A percentile compares a stretch with the other conserved stretches of the same genome.
Conservation (phyloP, 2,113 vertebrate genomes). For the Morone saxatilis region DNA sequence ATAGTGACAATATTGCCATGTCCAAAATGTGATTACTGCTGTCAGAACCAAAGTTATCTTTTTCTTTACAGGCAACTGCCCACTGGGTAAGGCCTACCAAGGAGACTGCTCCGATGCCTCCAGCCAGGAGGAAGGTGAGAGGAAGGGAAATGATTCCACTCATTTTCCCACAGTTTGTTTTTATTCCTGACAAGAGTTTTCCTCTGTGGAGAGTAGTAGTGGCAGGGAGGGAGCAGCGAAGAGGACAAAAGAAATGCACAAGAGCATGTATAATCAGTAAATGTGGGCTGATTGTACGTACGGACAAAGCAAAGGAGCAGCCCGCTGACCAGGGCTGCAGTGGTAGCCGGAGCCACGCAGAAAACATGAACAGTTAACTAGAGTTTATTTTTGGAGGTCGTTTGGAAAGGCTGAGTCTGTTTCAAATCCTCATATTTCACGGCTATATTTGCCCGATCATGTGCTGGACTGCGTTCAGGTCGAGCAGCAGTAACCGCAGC, state of each 20-base stretch:
- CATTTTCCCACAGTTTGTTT: neutral
- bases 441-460: conserved; percentile 61
- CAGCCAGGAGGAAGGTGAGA: conserved; percentile 94
- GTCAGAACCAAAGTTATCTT: neutral
- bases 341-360: neutral
- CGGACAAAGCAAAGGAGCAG: conserved; percentile 8
- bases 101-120: conserved; percentile 94
- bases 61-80: conserved; percentile 85
- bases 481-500: conserved; percentile 12
- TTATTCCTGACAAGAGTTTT: too few relatives aligned
- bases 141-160: neutral
- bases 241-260: neutral
- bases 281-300: neutral
- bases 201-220: neutral
- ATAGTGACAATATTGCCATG: too few relatives aligned
- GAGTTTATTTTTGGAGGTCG: conserved; percentile 63
- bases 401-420: conserved; percentile 40
- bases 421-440: conserved; percentile 65
- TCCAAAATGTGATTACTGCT: neutral
- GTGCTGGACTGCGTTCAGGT: conserved; percentile 23
- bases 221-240: neutral
- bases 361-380: conserved; percentile 29
- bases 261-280: neutral
- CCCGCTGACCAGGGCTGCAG: neutral
- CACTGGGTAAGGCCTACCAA: conserved; percentile 86